A percentile compares a stretch with the other conserved stretches of the same genome.
These are phyloP conservation scores for Himalopsyche phryganea DNA, from an alignment of 1,140 invertebrate species.

Conservation along the genomic window DNA sequence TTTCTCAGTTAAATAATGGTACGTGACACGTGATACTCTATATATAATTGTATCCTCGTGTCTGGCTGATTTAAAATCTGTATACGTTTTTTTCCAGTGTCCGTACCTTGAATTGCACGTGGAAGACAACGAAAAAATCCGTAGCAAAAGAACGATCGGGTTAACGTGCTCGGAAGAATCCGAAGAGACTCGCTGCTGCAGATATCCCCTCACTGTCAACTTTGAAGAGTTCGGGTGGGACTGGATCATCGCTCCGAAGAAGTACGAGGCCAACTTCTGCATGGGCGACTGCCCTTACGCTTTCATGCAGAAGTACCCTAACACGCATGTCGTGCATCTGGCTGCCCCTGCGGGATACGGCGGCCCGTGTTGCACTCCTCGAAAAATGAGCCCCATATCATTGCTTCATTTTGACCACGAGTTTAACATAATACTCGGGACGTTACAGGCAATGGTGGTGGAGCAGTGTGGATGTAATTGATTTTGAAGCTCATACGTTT, in stretches of 20 bases:
- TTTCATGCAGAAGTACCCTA: slow-evolving; percentile 86
- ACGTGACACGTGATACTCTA: too few relatives aligned
- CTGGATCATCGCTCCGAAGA: slow-evolving; percentile 95
- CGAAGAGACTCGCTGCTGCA: slow-evolving; percentile 79
- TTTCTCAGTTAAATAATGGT: too few relatives aligned
- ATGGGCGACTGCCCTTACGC: slow-evolving; percentile 90
- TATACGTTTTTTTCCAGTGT: slow-evolving; percentile 57
- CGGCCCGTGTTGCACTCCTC: slow-evolving; percentile 85
- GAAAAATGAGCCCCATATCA: slow-evolving; percentile 83
- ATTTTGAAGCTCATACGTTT: neutral
- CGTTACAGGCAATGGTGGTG: slow-evolving; percentile 89
- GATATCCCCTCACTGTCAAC: slow-evolving; percentile 89
- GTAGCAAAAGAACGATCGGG: slow-evolving; percentile 71
- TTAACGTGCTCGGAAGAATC: slow-evolving; percentile 74
- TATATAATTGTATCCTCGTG: too few relatives aligned
- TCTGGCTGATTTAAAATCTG: too few relatives aligned
- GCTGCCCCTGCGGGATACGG: slow-evolving; percentile 64
- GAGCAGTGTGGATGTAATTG: slow-evolving; percentile 81
- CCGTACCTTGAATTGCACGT: slow-evolving; percentile 79
- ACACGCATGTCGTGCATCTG: slow-evolving; percentile 88
- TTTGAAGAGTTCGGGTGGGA: slow-evolving; percentile 97
- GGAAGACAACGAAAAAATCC: slow-evolving; percentile 57
- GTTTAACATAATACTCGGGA: slow-evolving; percentile 82
- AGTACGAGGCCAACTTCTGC: slow-evolving; percentile 96
- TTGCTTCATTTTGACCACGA: slow-evolving; percentile 92